Evolutionary conservation across 2,888 invertebrate species (phyloP).

Genomic region (Acronicta psi): DNA sequence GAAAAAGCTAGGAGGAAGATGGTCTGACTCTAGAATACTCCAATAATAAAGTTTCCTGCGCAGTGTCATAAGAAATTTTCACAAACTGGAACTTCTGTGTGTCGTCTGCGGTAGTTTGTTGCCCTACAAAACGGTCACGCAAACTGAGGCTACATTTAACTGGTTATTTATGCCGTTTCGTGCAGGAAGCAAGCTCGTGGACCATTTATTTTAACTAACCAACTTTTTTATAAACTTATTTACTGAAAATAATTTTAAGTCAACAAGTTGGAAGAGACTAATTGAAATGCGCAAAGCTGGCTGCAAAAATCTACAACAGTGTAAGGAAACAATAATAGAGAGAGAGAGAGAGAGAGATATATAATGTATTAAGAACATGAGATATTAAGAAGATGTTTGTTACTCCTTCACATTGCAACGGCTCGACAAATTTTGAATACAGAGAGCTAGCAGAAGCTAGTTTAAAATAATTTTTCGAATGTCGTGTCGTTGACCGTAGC

Average conservation of each 20-base stretch:
- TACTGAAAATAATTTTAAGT: not conserved
- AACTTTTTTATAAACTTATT: constrained; percentile 37
- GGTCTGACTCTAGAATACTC: not conserved
- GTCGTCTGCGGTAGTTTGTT: not conserved
- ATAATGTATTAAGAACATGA: no score
- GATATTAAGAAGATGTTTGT: no score
- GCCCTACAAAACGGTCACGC: constrained; percentile 63
- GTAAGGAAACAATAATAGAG: not conserved
- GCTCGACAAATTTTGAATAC: no score
- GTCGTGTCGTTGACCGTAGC: no score
- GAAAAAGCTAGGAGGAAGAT: no score
- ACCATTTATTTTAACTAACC: constrained; percentile 41
- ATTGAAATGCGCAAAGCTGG: not conserved
- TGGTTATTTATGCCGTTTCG: constrained; percentile 54
- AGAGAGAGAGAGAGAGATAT: no score
- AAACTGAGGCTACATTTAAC: constrained; percentile 47
- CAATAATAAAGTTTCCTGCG: no score
- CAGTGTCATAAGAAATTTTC: constrained; percentile 1
- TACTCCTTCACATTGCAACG: no score
- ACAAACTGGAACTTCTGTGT: constrained; percentile 37
- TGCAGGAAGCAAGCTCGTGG: constrained; percentile 47
- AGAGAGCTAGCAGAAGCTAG: no score
- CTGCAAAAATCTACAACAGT: not conserved
- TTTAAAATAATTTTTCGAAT: no score
- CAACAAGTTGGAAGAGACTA: no score